Evolutionary conservation across 2,113 vertebrate genomes (phyloP).

Genomic region (Fulmarus glacialis): DNA sequence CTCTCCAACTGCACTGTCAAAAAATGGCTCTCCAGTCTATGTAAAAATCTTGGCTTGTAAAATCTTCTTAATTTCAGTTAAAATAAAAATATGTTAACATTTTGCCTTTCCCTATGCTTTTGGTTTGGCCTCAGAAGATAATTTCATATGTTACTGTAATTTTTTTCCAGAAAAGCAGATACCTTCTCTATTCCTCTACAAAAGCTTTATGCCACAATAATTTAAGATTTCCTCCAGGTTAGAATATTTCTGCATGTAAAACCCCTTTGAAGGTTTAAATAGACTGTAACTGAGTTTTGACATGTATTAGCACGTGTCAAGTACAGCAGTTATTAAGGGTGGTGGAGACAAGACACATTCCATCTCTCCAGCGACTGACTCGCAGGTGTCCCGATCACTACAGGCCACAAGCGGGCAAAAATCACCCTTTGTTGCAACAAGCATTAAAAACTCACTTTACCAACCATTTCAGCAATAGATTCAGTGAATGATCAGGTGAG

Average conservation of each 20-base stretch:
- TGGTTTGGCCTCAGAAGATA: background rate
- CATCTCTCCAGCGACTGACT: background rate
- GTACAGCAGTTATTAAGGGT: background rate
- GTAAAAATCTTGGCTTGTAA: background rate
- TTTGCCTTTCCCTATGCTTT: background rate
- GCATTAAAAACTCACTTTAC: background rate
- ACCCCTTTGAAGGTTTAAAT: slow-evolving; percentile 59
- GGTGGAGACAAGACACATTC: slow-evolving; percentile 52
- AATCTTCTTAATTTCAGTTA: background rate
- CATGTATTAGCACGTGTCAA: slow-evolving; percentile 53
- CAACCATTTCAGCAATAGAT: background rate
- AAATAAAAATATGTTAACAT: background rate
- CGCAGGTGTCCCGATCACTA: slow-evolving; percentile 34
- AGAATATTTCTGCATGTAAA: slow-evolving; percentile 47
- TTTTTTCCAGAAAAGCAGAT: slow-evolving; percentile 4
- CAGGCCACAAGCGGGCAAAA: background rate
- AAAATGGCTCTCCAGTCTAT: background rate
- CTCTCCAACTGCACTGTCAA: background rate
- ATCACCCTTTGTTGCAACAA: background rate
- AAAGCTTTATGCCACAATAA: slow-evolving; percentile 40
- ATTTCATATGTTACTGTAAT: background rate
- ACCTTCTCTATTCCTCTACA: background rate
- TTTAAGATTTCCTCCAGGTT: slow-evolving; percentile 67
- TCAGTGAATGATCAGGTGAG: background rate
- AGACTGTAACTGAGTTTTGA: slow-evolving; percentile 41